A percentile compares a stretch with the other conserved stretches of the same genome.
phyloP scores from a whole-genome alignment of 2,888 invertebrate genomes.

The Scaeva pyrastri region DNA sequence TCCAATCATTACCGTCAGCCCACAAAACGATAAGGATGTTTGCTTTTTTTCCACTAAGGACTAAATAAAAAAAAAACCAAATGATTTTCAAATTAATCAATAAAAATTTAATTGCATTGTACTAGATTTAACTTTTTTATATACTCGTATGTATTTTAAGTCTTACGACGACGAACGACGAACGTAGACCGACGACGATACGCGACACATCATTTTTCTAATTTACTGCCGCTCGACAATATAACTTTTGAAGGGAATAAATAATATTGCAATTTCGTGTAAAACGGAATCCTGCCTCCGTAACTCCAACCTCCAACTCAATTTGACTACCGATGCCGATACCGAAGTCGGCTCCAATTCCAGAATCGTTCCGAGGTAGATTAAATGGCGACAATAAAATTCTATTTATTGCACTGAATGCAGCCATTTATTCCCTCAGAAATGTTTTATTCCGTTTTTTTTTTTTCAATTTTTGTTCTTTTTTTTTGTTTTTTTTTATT shows the following conservation, averaged over 20 bases:
- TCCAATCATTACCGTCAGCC: background rate
- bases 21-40: background rate
- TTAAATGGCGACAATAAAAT: constrained; percentile 59
- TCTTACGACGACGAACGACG: no score
- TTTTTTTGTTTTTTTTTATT: constrained; percentile 18
- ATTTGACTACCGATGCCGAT: background rate
- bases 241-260: constrained; percentile 31
- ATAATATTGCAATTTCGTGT: constrained; percentile 34
- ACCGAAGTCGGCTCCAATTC: background rate
- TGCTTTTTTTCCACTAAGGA: background rate
- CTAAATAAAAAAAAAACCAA: constrained; percentile 10
- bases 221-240: constrained; percentile 28
- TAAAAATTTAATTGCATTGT: constrained; percentile 62
- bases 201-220: constrained; percentile 43
- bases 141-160: no score
- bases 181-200: no score
- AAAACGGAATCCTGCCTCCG: constrained; percentile 36
- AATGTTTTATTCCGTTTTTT: no score
- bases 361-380: constrained; percentile 1
- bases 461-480: background rate
- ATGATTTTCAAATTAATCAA: constrained; percentile 65
- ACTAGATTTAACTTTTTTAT: constrained; percentile 53
- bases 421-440: constrained; percentile 52
- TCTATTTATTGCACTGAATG: constrained; percentile 63
- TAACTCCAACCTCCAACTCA: background rate